phyloP scores from a whole-genome alignment of 1,140 invertebrate genomes.

The Sminthurides bifidus region DNA sequence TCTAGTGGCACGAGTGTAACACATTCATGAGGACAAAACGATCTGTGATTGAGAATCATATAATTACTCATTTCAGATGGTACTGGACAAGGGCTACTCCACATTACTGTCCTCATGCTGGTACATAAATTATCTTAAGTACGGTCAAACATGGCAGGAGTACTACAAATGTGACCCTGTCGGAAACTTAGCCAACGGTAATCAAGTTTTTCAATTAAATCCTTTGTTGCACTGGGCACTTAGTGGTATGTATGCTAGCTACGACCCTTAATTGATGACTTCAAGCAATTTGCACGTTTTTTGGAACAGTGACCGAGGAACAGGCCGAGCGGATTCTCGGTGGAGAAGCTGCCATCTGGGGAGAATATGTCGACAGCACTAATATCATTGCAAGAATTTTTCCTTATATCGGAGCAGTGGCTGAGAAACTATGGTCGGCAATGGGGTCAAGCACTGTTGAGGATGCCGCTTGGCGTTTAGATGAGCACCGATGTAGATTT shows the following conservation, averaged over 20 bases:
- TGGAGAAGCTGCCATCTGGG: constrained; percentile 55
- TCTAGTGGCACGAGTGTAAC: no score
- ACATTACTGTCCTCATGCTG: constrained; percentile 45
- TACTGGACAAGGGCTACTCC: constrained; percentile 37
- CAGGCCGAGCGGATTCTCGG: constrained; percentile 52
- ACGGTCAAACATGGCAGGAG: constrained; percentile 45
- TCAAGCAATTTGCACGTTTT: not conserved
- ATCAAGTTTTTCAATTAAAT: constrained; percentile 1
- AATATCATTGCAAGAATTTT: constrained; percentile 52
- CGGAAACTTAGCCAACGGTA: constrained; percentile 3
- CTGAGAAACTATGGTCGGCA: constrained; percentile 48
- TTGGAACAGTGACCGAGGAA: constrained; percentile 29
- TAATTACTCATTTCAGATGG: constrained; percentile 18
- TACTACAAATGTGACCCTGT: constrained; percentile 39
- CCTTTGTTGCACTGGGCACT: not conserved
- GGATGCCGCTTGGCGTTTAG: constrained; percentile 48
- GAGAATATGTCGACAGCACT: constrained; percentile 62
- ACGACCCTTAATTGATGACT: no score
- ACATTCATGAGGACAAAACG: no score
- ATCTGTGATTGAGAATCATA: not conserved
- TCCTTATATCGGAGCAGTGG: constrained; percentile 66
- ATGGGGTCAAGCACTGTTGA: constrained; percentile 35
- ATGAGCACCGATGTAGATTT: constrained; percentile 74
- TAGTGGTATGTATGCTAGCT: not conserved
- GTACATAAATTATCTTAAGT: constrained; percentile 49